Percentiles rank a stretch among this genome's conserved stretches.
Conservation (phyloP, 2,888 invertebrate species). For the Polia nebulosa region DNA sequence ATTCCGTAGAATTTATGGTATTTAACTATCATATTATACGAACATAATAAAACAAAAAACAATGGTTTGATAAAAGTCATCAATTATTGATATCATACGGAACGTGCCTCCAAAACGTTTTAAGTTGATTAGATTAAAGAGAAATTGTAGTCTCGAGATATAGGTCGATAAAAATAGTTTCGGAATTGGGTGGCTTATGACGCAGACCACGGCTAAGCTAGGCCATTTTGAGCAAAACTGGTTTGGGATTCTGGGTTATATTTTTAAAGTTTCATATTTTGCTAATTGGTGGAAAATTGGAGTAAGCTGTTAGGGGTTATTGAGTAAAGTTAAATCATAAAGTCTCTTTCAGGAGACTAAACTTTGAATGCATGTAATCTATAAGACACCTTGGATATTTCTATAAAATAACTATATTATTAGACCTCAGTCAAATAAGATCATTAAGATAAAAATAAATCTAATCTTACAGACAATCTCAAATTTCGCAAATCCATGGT, state of each 20-base stretch:
- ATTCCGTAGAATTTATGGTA: conserved; percentile 1
- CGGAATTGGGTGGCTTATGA: conserved; percentile 42
- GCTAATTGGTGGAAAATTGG: neutral
- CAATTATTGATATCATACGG: conserved; percentile 45
- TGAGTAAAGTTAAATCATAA: neutral
- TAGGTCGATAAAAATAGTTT: conserved; percentile 51
- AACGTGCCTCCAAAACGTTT: conserved; percentile 27
- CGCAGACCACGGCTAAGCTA: conserved; percentile 34
- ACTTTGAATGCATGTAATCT: neutral
- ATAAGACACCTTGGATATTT: neutral
- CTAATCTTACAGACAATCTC: conserved; percentile 2
- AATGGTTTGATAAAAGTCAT: conserved; percentile 31
- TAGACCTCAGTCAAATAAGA: too few species aligned
- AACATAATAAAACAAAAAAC: conserved; percentile 11
- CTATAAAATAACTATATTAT: neutral
- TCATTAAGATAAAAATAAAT: neutral
- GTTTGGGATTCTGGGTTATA: conserved; percentile 16
- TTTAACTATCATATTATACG: conserved; percentile 8
- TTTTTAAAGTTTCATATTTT: conserved; percentile 6
- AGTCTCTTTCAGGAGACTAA: too few species aligned
- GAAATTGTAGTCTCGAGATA: conserved; percentile 38
- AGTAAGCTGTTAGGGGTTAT: neutral
- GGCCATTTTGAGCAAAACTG: conserved; percentile 20
- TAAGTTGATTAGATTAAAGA: conserved; percentile 47
- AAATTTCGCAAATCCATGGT: conserved; percentile 15